Conservation (phyloP, 2,113 vertebrate genomes). For the Channa argus region DNA sequence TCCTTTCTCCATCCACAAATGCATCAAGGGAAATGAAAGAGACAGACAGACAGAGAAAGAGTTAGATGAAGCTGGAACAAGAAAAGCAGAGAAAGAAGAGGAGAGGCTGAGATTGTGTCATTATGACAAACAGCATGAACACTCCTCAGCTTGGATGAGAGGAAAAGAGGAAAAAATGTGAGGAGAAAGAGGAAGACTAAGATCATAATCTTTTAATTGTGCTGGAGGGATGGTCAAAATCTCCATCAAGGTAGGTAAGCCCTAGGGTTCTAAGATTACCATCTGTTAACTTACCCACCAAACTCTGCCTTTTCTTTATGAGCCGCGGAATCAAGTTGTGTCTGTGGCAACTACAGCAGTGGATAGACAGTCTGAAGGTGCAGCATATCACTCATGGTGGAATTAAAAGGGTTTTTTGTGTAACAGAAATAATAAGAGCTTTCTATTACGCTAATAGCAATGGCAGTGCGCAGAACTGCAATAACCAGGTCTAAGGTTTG, state of each 20-base stretch:
- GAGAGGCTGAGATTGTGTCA: conserved; percentile 76
- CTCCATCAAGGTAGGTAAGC: conserved; percentile 63
- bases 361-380: conserved; percentile 55
- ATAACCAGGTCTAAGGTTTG: conserved; percentile 33
- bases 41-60: conserved; percentile 41
- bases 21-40: conserved; percentile 61
- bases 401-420: conserved; percentile 48
- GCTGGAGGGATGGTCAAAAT: conserved; percentile 73
- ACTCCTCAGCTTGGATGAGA: conserved; percentile 63
- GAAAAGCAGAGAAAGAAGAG: conserved; percentile 63
- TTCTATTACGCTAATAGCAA: conserved; percentile 47
- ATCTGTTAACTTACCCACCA: conserved; percentile 46
- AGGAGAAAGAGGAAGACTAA: conserved; percentile 52
- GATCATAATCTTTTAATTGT: conserved; percentile 87
- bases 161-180: conserved; percentile 57
- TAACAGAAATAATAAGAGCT: conserved; percentile 45
- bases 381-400: conserved; percentile 49
- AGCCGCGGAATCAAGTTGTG: too few relatives aligned
- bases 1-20: conserved; percentile 50
- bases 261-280: conserved; percentile 54
- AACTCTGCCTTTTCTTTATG: conserved; percentile 14
- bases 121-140: conserved; percentile 78
- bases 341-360: too few relatives aligned
- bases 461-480: conserved; percentile 24
- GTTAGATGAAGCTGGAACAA: conserved; percentile 50